Conservation (phyloP, 2,113 vertebrate genomes). For the Corydoras maculifer region DNA sequence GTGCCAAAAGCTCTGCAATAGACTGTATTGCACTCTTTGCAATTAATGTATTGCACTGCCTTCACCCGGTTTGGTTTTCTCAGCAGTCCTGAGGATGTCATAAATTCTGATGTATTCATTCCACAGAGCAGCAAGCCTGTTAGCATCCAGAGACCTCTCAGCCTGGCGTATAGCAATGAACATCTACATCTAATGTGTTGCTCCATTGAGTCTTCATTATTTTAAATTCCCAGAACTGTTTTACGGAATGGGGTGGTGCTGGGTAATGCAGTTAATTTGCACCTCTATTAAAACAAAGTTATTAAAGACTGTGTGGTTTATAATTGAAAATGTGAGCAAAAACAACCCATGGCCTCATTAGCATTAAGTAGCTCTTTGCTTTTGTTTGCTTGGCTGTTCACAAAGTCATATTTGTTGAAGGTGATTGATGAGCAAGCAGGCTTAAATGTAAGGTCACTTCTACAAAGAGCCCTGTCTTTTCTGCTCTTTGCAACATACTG, state of each 20-base stretch:
- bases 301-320: constrained; percentile 61
- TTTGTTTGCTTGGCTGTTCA: constrained; percentile 54
- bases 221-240: constrained; percentile 52
- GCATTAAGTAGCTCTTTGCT: constrained; percentile 41
- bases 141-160: constrained; percentile 10
- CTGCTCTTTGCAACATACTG: background rate
- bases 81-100: background rate
- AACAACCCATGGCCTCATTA: constrained; percentile 53
- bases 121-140: constrained; percentile 1
- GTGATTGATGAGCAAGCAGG: constrained; percentile 46
- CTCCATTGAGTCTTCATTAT: constrained; percentile 69
- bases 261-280: constrained; percentile 56
- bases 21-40: background rate
- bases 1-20: constrained; percentile 14
- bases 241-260: constrained; percentile 36
- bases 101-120: background rate
- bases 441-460: constrained; percentile 23
- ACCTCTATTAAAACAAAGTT: constrained; percentile 61
- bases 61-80: background rate
- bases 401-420: constrained; percentile 25
- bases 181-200: constrained; percentile 62
- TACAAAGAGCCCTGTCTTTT: constrained; percentile 12
- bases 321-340: constrained; percentile 60
- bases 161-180: constrained; percentile 48
- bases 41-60: background rate